phyloP scores from a whole-genome alignment of 2,888 invertebrate genomes.

The Lapara coniferarum region DNA sequence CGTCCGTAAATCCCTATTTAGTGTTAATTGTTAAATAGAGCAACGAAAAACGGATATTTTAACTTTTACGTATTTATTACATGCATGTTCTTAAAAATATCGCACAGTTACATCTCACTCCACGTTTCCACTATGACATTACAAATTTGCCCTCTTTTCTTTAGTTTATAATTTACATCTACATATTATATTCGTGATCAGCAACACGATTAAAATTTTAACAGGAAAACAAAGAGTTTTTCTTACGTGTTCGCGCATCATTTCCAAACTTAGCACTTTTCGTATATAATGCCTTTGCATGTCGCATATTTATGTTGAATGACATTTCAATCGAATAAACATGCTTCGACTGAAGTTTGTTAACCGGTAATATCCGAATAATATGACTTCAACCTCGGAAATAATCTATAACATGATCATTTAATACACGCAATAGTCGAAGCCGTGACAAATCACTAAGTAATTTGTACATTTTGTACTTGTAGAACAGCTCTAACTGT shows the following conservation, averaged over 20 bases:
- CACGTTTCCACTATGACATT: too few species aligned
- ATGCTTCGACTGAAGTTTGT: conserved; percentile 28
- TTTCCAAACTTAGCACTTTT: conserved; percentile 37
- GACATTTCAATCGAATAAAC: conserved; percentile 28
- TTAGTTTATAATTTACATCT: too few species aligned
- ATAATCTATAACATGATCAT: conserved; percentile 19
- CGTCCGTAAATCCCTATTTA: too few species aligned
- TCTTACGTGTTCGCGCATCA: conserved; percentile 48
- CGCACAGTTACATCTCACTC: too few species aligned
- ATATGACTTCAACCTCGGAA: conserved; percentile 11
- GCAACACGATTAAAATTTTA: not conserved
- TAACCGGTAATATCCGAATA: conserved; percentile 8
- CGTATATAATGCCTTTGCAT: conserved; percentile 47
- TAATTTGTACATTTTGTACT: not conserved
- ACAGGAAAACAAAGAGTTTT: conserved; percentile 38
- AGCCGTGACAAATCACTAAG: not conserved
- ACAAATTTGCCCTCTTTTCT: too few species aligned
- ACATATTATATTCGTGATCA: too few species aligned
- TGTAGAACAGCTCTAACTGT: not conserved
- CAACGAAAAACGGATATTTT: too few species aligned
- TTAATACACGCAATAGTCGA: conserved; percentile 15
- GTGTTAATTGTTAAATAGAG: too few species aligned
- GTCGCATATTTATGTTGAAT: conserved; percentile 41
- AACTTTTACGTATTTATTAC: too few species aligned
- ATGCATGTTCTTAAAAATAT: too few species aligned